Percentiles rank a stretch among this genome's conserved stretches.
Evolutionary conservation across 2,888 invertebrate species (phyloP).

Genomic region (Mesoligia furuncula): DNA sequence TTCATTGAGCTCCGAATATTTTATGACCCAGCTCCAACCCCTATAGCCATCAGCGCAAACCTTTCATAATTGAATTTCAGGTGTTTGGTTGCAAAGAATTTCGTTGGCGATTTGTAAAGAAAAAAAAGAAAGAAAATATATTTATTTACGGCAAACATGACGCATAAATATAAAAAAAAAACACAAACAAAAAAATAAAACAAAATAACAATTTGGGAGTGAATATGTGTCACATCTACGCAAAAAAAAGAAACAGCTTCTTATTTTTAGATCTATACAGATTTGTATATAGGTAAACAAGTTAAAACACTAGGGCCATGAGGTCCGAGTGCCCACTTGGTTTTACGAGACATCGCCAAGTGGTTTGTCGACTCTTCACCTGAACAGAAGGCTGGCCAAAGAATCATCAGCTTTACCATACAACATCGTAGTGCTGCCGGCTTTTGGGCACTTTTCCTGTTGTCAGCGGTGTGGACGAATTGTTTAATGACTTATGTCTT

Average conservation of each 20-base stretch:
- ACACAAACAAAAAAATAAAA: too few relatives aligned
- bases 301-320: not conserved
- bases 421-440: not conserved
- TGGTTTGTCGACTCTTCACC: not conserved
- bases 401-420: not conserved
- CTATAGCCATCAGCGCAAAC: constrained; percentile 41
- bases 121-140: not conserved
- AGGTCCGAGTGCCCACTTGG: not conserved
- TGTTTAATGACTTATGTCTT: not conserved
- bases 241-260: not conserved
- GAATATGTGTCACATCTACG: too few relatives aligned
- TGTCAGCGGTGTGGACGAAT: not conserved
- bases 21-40: constrained; percentile 42
- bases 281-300: not conserved
- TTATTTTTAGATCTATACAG: not conserved
- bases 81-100: constrained; percentile 15
- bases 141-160: too few relatives aligned
- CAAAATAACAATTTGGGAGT: too few relatives aligned
- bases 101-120: not conserved
- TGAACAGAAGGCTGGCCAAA: not conserved
- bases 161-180: too few relatives aligned
- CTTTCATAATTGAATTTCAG: constrained; percentile 62
- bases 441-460: not conserved
- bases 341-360: not conserved
- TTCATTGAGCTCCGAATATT: constrained; percentile 59